Evolutionary conservation across 2,113 vertebrate genomes (phyloP), one percentile per base, ranked within the genome.

Genomic region (Rhipidura dahli): DNA sequence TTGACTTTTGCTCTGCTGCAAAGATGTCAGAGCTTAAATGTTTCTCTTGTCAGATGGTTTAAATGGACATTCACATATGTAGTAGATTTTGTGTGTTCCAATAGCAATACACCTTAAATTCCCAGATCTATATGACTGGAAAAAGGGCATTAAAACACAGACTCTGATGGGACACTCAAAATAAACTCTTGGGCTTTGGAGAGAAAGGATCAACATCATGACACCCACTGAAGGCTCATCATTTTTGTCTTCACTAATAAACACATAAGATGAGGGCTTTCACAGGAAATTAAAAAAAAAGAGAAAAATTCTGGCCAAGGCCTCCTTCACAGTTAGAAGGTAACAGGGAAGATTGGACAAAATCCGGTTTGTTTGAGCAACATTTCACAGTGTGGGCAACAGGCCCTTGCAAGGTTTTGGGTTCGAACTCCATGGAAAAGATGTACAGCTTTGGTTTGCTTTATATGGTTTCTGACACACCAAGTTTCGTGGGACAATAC

Each of bases 391-490:
- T 16, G 50, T 35, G 19, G 60, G 90, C 61, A 71, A 3, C 31
- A n/a, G 37, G 53, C 37, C 49, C 80, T 82, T 7, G 2, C 35
- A 15, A 2, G 20, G 35, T 14, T 95, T 83, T 93, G 92, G 79
- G 79, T 91, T 78, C 26, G 14, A 93, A 77, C 64, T 71, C 69
- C 44, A 35, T 81, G 92, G 96, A 96, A 96, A 96, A 92, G 56
- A 82, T 92, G 83, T 56, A 30, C 72, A 82, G 72, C 56, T 75
- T 87, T 60, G 69, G 49, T 89, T 95, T 93, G 79, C 83, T 78
- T 97, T 92, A 39, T 83, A 90, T 54, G 93, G 88, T 87, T 93
- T 90, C 76, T 90, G 89, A 75, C 90, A 93, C 64, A 30, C 83
- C 22, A 44, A 42, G 31, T 64, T 94, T 94, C 49, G 31, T 72